phyloP scores from a whole-genome alignment of 1,140 invertebrate species.

The Brachionus paranguensis region DNA sequence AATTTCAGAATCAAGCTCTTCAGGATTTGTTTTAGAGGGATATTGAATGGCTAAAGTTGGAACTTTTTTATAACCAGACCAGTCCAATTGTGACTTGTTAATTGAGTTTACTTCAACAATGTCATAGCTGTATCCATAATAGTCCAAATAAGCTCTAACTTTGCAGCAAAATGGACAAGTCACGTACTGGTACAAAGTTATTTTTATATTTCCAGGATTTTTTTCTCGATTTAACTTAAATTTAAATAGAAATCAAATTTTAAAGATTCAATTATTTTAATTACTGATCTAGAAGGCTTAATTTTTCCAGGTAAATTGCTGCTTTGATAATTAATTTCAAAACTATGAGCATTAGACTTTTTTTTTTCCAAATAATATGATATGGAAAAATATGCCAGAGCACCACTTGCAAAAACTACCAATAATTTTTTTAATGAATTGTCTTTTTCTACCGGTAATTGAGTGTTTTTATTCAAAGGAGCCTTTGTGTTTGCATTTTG shows the following conservation, averaged over 20 bases:
- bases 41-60: conserved; percentile 62
- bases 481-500: background rate
- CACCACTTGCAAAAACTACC: conserved; percentile 22
- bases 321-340: conserved; percentile 18
- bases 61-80: conserved; percentile 90
- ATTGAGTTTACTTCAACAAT: conserved; percentile 94
- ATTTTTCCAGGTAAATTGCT: conserved; percentile 23
- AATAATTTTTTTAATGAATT: background rate
- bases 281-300: conserved; percentile 34
- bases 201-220: conserved; percentile 39
- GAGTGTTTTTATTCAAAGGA: background rate
- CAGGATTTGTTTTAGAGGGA: conserved; percentile 61
- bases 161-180: conserved; percentile 80
- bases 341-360: background rate
- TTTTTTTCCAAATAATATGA: conserved; percentile 16
- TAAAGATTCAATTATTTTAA: background rate
- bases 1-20: background rate
- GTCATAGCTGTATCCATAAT: conserved; percentile 86
- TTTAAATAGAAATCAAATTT: background rate
- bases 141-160: conserved; percentile 83
- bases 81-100: conserved; percentile 78
- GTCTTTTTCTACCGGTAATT: background rate
- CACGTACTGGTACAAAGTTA: conserved; percentile 40
- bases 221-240: background rate
- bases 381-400: conserved; percentile 10